phyloP scores from a whole-genome alignment of 2,113 vertebrate species.

The Rostratula benghalensis region DNA sequence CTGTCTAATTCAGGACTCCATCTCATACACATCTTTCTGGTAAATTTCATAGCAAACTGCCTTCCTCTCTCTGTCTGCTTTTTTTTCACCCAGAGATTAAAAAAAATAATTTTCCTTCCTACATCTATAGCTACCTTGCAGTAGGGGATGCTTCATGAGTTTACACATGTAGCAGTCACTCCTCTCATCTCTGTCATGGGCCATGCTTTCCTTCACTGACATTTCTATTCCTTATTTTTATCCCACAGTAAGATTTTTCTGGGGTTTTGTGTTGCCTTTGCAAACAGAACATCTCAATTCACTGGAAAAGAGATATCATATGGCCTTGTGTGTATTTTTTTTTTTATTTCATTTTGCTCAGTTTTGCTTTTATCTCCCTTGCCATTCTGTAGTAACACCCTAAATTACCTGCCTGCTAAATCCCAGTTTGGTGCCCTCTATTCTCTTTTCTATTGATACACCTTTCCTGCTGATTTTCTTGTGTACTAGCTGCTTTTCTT shows the following conservation, averaged over 20 bases:
- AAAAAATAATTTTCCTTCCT: background rate
- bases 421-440: background rate
- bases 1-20: background rate
- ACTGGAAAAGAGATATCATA: background rate
- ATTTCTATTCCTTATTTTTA: background rate
- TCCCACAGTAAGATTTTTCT: background rate
- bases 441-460: background rate
- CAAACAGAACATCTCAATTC: background rate
- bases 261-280: background rate
- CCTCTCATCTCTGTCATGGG: background rate
- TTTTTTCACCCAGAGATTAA: background rate
- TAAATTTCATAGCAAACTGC: background rate
- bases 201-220: background rate
- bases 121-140: fast-evolving
- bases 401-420: slow-evolving; percentile 35
- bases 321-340: background rate
- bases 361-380: background rate
- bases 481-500: background rate
- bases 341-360: background rate
- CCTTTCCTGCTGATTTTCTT: slow-evolving; percentile 3
- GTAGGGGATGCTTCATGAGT: background rate
- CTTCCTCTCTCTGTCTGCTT: background rate
- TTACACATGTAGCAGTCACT: background rate
- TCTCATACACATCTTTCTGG: background rate
- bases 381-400: background rate